These are phyloP conservation scores for Ctenosaura bakeri DNA, from an alignment of 2,797 vertebrate species.

Conservation along the genomic window DNA sequence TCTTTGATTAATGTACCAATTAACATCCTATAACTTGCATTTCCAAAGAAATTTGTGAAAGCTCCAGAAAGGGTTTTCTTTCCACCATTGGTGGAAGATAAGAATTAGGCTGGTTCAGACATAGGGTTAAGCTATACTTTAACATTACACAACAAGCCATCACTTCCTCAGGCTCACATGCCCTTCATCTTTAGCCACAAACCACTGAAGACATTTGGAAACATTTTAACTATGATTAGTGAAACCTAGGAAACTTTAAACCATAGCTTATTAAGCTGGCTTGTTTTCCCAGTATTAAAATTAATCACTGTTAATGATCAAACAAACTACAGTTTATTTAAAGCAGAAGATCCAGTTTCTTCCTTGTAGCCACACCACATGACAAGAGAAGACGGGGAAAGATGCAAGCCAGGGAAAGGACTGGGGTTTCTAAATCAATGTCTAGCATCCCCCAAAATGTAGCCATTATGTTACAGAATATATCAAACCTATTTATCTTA, in stretches of 20 bases:
- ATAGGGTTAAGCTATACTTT: neutral
- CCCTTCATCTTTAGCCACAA: neutral
- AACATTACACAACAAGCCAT: neutral
- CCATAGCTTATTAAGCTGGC: neutral
- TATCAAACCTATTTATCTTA: slow-evolving; percentile 69
- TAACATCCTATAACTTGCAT: neutral
- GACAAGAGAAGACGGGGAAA: neutral
- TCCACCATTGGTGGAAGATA: slow-evolving; percentile 52
- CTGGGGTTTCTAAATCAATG: neutral
- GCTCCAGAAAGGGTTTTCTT: neutral
- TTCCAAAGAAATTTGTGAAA: neutral
- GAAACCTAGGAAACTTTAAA: neutral
- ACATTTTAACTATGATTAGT: neutral
- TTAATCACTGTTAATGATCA: neutral
- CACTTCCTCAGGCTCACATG: neutral
- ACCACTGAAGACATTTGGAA: neutral
- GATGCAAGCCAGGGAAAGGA: neutral
- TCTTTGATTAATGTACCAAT: neutral
- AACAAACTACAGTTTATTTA: neutral
- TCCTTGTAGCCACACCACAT: neutral
- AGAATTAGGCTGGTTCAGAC: neutral
- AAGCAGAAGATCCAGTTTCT: neutral
- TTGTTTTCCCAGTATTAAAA: neutral
- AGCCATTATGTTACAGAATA: slow-evolving; percentile 71
- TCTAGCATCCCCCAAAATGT: slow-evolving; percentile 10